A percentile compares a stretch with the other conserved stretches of the same genome.
Evolutionary conservation across 2,113 vertebrate genomes (phyloP).

Genomic region (Rhagologus leucostigma): DNA sequence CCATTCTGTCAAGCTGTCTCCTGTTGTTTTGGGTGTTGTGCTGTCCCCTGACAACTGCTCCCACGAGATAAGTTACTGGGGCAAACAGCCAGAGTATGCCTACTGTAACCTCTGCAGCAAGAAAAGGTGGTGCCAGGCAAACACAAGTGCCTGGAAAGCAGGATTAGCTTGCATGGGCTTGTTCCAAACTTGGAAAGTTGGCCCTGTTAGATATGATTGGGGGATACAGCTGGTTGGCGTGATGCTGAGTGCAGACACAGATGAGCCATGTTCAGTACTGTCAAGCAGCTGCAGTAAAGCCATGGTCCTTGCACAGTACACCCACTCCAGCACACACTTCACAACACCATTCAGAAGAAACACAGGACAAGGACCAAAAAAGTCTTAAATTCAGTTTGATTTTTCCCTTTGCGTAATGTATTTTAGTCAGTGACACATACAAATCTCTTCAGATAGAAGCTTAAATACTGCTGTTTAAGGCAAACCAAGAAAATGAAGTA

Average conservation of each 20-base stretch:
- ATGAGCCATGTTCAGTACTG: not conserved
- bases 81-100: not conserved
- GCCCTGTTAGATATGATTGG: not conserved
- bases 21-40: not conserved
- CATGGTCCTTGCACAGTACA: not conserved
- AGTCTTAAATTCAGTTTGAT: not conserved
- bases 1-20: not conserved
- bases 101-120: not conserved
- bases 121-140: not conserved
- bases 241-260: not conserved
- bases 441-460: not conserved
- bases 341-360: not conserved
- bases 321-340: not conserved
- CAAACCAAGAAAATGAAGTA: not conserved
- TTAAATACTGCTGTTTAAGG: not conserved
- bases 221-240: not conserved
- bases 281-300: not conserved
- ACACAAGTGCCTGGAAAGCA: not conserved
- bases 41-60: not conserved
- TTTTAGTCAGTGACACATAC: not conserved
- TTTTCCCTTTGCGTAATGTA: not conserved
- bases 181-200: not conserved
- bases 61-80: not conserved
- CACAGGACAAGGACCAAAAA: not conserved
- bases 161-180: not conserved